phyloP scores from a whole-genome alignment of 2,888 invertebrate species.

The Elysia crispata region DNA sequence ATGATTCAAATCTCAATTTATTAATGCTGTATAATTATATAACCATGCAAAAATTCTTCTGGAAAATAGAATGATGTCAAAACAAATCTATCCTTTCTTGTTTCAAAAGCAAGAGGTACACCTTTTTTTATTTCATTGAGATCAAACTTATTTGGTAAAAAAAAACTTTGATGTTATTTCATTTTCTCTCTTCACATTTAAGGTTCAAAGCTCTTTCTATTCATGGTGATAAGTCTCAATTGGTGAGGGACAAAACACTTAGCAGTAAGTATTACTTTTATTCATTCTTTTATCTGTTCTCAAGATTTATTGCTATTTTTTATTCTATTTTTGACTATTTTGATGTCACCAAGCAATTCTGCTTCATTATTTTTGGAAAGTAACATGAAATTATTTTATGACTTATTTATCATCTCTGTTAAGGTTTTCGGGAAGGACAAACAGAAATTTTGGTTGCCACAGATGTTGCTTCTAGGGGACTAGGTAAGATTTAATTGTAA shows the following conservation, averaged over 20 bases:
- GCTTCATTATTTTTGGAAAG: too few relatives aligned
- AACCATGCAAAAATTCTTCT: too few relatives aligned
- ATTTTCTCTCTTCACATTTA: constrained; percentile 43
- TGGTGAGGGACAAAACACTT: constrained; percentile 93
- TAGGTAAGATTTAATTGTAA: constrained; percentile 81
- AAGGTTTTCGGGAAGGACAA: constrained; percentile 90
- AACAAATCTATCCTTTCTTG: too few relatives aligned
- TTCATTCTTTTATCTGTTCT: too few relatives aligned
- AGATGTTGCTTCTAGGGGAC: constrained; percentile 94
- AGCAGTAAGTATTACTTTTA: constrained; percentile 63
- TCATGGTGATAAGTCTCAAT: constrained; percentile 97
- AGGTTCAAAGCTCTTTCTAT: constrained; percentile 82
- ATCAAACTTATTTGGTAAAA: not conserved
- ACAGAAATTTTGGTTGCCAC: constrained; percentile 94
- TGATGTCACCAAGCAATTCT: too few relatives aligned
- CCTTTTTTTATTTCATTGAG: too few relatives aligned
- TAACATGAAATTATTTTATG: not conserved
- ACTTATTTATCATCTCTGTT: constrained; percentile 68
- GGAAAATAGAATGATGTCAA: too few relatives aligned
- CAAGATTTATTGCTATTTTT: too few relatives aligned
- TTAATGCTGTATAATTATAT: too few relatives aligned
- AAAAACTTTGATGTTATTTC: not conserved
- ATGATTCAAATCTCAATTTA: too few relatives aligned
- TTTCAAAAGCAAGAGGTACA: too few relatives aligned
- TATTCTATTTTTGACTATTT: too few relatives aligned